Conservation (phyloP, 2,797 vertebrate genomes). For the Smutsia gigantea region DNA sequence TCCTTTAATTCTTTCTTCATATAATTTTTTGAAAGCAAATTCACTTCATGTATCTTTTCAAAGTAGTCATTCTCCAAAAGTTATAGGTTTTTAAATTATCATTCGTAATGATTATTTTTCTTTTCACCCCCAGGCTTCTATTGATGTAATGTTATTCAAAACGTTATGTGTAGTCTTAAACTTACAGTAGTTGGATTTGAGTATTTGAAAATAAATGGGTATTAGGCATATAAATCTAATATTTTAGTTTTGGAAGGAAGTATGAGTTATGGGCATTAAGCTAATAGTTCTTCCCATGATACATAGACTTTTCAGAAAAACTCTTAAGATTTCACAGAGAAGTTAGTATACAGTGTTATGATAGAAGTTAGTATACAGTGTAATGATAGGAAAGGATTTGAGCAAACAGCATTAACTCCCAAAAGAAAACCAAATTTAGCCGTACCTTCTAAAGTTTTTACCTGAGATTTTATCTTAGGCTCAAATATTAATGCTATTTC, state of each 20-base stretch:
- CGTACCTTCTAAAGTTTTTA: conserved; percentile 22
- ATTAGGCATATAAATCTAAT: not conserved
- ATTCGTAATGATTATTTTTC: conserved; percentile 26
- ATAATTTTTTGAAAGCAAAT: not conserved
- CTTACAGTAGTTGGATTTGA: not conserved
- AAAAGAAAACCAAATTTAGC: not conserved
- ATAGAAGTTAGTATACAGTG: not conserved
- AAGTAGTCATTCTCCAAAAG: conserved; percentile 19
- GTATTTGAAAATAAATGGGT: conserved; percentile 26
- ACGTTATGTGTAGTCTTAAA: not conserved
- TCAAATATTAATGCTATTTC: not conserved
- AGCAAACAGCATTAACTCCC: not conserved
- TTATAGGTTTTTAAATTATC: not conserved
- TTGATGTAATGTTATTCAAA: not conserved
- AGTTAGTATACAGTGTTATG: not conserved
- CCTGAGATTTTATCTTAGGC: not conserved
- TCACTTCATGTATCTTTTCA: not conserved
- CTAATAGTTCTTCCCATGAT: not conserved
- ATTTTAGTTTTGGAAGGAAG: not conserved
- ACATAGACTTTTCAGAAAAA: conserved; percentile 17
- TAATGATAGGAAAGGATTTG: not conserved
- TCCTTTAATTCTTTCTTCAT: conserved; percentile 30
- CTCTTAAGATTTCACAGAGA: not conserved
- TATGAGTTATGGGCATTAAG: not conserved
- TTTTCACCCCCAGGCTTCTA: not conserved